Evolutionary conservation across 2,888 invertebrate genomes (phyloP).

Genomic region (Automeris io): DNA sequence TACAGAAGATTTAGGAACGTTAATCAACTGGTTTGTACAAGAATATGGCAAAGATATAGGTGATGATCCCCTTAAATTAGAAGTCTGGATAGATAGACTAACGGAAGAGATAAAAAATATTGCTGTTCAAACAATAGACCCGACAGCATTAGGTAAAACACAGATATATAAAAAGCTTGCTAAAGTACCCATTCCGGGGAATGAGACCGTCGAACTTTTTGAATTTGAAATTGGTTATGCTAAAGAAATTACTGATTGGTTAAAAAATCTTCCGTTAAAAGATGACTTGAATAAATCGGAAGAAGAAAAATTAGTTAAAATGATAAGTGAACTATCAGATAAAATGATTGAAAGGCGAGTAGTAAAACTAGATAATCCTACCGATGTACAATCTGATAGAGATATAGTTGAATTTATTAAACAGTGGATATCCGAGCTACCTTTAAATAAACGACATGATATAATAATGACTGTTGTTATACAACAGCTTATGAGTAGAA

Average conservation of each 20-base stretch:
- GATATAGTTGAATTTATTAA: conserved; percentile 30
- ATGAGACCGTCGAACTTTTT: conserved; percentile 30
- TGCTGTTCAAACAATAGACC: conserved; percentile 20
- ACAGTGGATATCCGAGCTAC: conserved; percentile 37
- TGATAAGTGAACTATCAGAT: conserved; percentile 40
- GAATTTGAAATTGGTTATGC: conserved; percentile 35
- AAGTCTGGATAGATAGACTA: conserved; percentile 40
- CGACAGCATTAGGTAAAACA: conserved; percentile 20
- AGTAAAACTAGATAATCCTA: conserved; percentile 16
- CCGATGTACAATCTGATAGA: conserved; percentile 18
- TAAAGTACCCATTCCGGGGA: conserved; percentile 24
- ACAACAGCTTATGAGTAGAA: conserved; percentile 39
- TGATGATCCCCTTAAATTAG: conserved; percentile 39
- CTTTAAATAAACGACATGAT: conserved; percentile 29
- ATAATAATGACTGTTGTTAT: conserved; percentile 28
- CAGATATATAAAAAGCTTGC: conserved; percentile 29
- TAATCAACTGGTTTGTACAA: conserved; percentile 39
- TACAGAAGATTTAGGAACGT: conserved; percentile 28
- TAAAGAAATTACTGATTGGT: conserved; percentile 48
- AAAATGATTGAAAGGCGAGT: conserved; percentile 28
- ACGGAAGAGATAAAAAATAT: conserved; percentile 38
- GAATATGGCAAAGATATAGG: conserved; percentile 34
- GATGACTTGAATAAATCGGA: conserved; percentile 21
- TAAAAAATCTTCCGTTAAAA: conserved; percentile 42
- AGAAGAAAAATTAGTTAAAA: conserved; percentile 22